Evolutionary conservation across 1,140 invertebrate genomes (phyloP), one percentile per base, ranked within the genome.

Genomic region (Scaptomyza graminum): DNA sequence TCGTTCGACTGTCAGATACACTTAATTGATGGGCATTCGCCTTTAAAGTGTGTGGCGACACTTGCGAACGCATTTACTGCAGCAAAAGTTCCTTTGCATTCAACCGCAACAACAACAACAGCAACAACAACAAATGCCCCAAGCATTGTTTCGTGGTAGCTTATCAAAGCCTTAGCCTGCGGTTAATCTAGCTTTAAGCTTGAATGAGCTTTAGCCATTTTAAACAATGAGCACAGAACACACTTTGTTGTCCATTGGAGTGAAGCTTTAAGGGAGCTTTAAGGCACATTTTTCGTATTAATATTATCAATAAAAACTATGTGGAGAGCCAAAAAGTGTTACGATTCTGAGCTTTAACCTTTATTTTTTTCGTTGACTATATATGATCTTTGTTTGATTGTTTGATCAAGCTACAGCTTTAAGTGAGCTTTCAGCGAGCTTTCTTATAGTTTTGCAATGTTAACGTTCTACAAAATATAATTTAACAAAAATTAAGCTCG

Each of bases 11-110:
- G 59, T 68, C 59, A 54, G 59, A 55, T 63, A 41, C 57, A 69
- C 50, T 63, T 63, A 69, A 69, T 62, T 69, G 66, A 68, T 68
- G 60, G 57, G 2, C 50, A 25, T 68, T 46, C 43, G 39, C 28
- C 46, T 28, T 52, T n/a, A n/a, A 34, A 68, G 56, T 54, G 65
- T 54, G 57, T n/a, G n/a, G n/a, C 34, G 46, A 9, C 46, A 51
- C 55, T 60, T 60, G 15, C 43, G 51, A 31, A 34, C 44, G 25
- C 31, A 46, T 46, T 66, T 11, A 16, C 12, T 49, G n/a, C 41
- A 39, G 2, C 13, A 9, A 1, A 34, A 49, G 18, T 16, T 12
- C 39, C n/a, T 11, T 18, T 13, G 18, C 16, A 41, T 41, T 4
- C 12, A n/a, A n/a, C n/a, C n/a, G n/a, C n/a, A n/a, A n/a, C n/a